Conservation (phyloP, 2,113 vertebrate genomes). For the Scopus umbretta region DNA sequence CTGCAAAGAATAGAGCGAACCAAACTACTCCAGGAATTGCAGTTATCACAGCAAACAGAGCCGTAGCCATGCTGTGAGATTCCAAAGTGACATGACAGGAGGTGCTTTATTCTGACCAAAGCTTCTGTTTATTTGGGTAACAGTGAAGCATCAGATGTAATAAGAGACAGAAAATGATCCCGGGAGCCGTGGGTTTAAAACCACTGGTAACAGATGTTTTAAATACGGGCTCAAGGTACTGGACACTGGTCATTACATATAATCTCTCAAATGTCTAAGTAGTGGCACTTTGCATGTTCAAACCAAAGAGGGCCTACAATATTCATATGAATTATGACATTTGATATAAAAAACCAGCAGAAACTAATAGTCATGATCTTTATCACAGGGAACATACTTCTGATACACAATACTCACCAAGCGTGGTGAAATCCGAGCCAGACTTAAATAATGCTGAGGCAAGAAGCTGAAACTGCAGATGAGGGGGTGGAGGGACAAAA, state of each 20-base stretch:
- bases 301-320: background rate
- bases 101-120: conserved; percentile 32
- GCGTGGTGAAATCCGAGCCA: conserved; percentile 92
- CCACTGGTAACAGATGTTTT: conserved; percentile 1
- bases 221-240: background rate
- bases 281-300: background rate
- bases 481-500: background rate
- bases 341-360: background rate
- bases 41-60: conserved; percentile 38
- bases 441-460: conserved; percentile 96
- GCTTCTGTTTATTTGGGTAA: conserved; percentile 43
- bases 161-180: conserved; percentile 16
- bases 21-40: conserved; percentile 22
- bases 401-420: conserved; percentile 79
- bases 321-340: background rate
- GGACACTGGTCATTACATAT: background rate
- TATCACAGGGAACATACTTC: background rate
- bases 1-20: conserved; percentile 51
- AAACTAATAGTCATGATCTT: background rate
- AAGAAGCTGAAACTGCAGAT: conserved; percentile 91
- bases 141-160: background rate
- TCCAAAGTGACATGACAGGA: conserved; percentile 36
- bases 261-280: background rate
- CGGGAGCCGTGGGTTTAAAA: background rate
- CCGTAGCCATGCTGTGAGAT: conserved; percentile 23